Conservation (phyloP, 2,113 vertebrate species). For the Tursiops truncatus region DNA sequence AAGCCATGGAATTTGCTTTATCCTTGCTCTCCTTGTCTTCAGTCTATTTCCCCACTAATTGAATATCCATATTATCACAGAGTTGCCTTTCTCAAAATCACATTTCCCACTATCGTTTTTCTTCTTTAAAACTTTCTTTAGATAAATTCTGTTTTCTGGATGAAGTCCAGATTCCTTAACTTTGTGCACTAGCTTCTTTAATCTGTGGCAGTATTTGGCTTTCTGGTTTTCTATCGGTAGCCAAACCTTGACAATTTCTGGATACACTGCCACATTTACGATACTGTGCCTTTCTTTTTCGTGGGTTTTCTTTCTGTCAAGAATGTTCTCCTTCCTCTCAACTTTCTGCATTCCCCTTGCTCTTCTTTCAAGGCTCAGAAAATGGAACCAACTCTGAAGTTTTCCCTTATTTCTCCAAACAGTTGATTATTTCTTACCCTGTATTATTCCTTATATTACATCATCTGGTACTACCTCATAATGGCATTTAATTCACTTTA, state of each 20-base stretch:
- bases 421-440: not conserved
- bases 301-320: not conserved
- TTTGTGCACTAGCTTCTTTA: not conserved
- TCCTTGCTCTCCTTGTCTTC: not conserved
- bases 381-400: not conserved
- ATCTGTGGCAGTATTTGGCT: not conserved
- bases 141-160: not conserved
- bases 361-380: not conserved
- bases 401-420: not conserved
- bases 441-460: not conserved
- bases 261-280: not conserved
- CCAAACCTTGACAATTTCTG: not conserved
- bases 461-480: not conserved
- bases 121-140: not conserved
- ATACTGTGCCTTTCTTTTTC: not conserved
- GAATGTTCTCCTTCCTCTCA: not conserved
- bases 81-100: not conserved
- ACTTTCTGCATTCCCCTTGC: not conserved
- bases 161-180: not conserved
- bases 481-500: not conserved
- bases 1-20: not conserved
- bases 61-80: not conserved
- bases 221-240: not conserved
- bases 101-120: not conserved
- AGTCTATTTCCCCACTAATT: not conserved